Base-by-base conservation (phyloP, 2,888 invertebrate genomes). In the Tipula unca region DNA sequence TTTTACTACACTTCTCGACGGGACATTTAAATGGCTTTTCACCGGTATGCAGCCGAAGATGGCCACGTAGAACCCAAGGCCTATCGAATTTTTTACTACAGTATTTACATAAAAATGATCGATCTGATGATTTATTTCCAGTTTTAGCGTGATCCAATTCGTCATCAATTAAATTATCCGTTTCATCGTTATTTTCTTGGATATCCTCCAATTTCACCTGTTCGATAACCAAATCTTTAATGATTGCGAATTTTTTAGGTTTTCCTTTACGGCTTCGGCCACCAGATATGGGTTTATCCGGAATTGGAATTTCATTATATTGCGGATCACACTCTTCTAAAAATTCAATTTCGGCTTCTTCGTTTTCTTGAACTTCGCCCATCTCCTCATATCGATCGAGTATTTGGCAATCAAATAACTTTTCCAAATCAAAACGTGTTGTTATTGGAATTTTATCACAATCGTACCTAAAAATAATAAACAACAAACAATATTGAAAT, bases 11-110 rank as follows among this genome's bases (percentile, higher is more conserved):
- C 2, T 91, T 91, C 0, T 90, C 89, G 14, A 92, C 90, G 0
- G 94, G 94, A 87, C 95, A 95, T 3, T 93, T 92, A 87, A 94
- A 95, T 0, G 95, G 95, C 35, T 94, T 91, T 88, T 95, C 95
- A 0, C 95, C 95, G 0, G 95, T 95, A 88, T 95, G 95, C 3
- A 94, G 91, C 0, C 95, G 91, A 87, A 93, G 89, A 88, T 95
- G 95, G 0, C 94, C 94, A 88, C 94, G 93, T 85, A 95, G 90
- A 39, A 94, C 94, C 95, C 95, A 95, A 6, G 94, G 94, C 5
- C 94, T 91, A 89, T 95, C 94, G 89, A 95, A 95, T 10, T 92
- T 92, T 89, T 94, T 95, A 0, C 92, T 92, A 88, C 95, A 95
- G 20, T 88, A 88, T 1, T 86, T 87, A 86, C 90, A 90, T 13